A percentile compares a stretch with the other conserved stretches of the same genome.
Conservation (phyloP, 2,797 vertebrate species). For the Remorina albescens region DNA sequence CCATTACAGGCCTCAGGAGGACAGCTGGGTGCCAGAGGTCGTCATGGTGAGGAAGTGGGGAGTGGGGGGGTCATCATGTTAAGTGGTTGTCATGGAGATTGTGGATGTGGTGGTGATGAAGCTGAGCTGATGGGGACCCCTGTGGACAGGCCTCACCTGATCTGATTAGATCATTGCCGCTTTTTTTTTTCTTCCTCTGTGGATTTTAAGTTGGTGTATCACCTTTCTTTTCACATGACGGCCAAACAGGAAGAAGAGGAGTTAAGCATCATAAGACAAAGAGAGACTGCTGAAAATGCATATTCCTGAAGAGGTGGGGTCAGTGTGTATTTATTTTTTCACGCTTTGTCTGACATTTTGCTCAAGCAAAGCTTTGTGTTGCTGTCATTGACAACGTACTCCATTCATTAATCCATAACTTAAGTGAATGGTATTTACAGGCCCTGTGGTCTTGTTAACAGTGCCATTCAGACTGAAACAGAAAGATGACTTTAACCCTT, state of each 20-base stretch:
- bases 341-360: not conserved
- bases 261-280: not conserved
- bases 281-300: not conserved
- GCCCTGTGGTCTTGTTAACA: constrained; percentile 11
- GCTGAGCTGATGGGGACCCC: constrained; percentile 43
- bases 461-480: constrained; percentile 7
- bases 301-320: constrained; percentile 43
- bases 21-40: constrained; percentile 61
- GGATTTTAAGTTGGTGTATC: not conserved
- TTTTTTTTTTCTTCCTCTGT: not conserved
- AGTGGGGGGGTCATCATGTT: constrained; percentile 49
- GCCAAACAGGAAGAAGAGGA: not conserved
- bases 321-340: not conserved
- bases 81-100: constrained; percentile 67
- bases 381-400: not conserved
- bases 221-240: not conserved
- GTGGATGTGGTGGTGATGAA: constrained; percentile 32
- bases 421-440: not conserved
- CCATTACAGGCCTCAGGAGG: constrained; percentile 62
- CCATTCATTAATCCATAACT: constrained; percentile 22
- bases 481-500: constrained; percentile 10
- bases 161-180: constrained; percentile 18
- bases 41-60: constrained; percentile 41
- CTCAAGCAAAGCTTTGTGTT: not conserved
- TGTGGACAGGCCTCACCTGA: constrained; percentile 62